Percentiles rank a stretch among this genome's conserved stretches.
These are phyloP conservation scores for Labia minor DNA, from an alignment of 2,888 invertebrate species.

Conservation along the genomic window DNA sequence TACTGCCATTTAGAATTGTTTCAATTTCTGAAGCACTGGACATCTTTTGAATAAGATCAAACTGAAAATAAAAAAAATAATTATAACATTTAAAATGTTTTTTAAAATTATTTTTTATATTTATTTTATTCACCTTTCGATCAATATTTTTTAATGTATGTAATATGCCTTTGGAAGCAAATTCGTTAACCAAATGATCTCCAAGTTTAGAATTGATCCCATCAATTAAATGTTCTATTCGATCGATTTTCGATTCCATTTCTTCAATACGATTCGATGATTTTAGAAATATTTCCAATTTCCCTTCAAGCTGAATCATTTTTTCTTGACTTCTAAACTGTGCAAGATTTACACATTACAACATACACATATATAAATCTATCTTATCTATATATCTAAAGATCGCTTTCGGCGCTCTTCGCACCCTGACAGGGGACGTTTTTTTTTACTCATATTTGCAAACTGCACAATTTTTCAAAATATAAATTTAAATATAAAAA, in stretches of 20 bases:
- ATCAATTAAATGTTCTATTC: conserved; percentile 36
- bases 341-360: background rate
- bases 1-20: background rate
- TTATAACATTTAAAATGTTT: too few species aligned
- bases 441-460: too few species aligned
- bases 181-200: conserved; percentile 34
- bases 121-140: conserved; percentile 30
- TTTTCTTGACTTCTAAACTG: conserved; percentile 36
- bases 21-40: background rate
- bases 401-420: too few species aligned
- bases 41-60: background rate
- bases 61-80: background rate
- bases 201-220: conserved; percentile 29
- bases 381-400: conserved; percentile 18
- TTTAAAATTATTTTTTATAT: too few species aligned
- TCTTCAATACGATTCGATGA: conserved; percentile 21
- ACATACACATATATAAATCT: conserved; percentile 19
- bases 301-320: conserved; percentile 33
- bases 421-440: too few species aligned
- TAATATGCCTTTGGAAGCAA: conserved; percentile 36
- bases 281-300: conserved; percentile 27
- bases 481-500: too few species aligned
- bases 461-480: too few species aligned
- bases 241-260: conserved; percentile 37
- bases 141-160: conserved; percentile 36